Evolutionary conservation across 1,140 invertebrate genomes (phyloP).

Genomic region (Nautilus pompilius): DNA sequence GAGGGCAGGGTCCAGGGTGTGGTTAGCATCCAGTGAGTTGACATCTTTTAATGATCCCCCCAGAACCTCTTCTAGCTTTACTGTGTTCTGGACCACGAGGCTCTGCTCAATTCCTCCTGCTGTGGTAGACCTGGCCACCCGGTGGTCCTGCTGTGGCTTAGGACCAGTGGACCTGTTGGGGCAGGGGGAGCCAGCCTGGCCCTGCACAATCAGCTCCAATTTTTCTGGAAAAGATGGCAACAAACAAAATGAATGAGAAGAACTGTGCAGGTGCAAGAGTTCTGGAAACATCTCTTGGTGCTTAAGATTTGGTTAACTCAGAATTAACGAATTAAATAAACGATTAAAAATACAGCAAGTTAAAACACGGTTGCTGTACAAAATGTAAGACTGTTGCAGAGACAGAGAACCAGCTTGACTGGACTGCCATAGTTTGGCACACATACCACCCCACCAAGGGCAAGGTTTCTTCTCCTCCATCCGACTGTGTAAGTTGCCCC

Average conservation of each 20-base stretch:
- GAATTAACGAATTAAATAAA: not conserved
- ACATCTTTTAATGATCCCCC: conserved; percentile 6
- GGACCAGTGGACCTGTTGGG: not conserved
- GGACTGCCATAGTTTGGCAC: too few relatives aligned
- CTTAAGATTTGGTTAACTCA: not conserved
- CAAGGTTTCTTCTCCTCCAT: too few relatives aligned
- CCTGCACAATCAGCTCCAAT: conserved; percentile 42
- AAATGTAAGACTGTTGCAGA: too few relatives aligned
- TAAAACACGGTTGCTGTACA: too few relatives aligned
- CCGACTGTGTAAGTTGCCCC: too few relatives aligned
- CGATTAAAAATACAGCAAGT: conserved; percentile 1
- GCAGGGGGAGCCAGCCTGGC: conserved; percentile 28
- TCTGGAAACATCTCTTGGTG: conserved; percentile 2
- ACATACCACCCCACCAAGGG: too few relatives aligned
- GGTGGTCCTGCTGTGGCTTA: too few relatives aligned
- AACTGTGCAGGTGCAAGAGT: not conserved
- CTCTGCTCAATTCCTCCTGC: conserved; percentile 14
- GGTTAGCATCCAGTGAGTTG: conserved; percentile 13
- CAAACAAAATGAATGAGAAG: not conserved
- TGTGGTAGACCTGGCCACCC: too few relatives aligned
- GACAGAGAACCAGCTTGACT: too few relatives aligned
- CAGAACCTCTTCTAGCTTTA: conserved; percentile 3
- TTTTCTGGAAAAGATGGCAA: conserved; percentile 32
- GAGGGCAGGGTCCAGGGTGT: conserved; percentile 24
- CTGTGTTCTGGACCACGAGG: conserved; percentile 1